Evolutionary conservation across 2,888 invertebrate species (phyloP), one percentile per base, ranked within the genome.

Genomic region (Orchesellides sinensis): DNA sequence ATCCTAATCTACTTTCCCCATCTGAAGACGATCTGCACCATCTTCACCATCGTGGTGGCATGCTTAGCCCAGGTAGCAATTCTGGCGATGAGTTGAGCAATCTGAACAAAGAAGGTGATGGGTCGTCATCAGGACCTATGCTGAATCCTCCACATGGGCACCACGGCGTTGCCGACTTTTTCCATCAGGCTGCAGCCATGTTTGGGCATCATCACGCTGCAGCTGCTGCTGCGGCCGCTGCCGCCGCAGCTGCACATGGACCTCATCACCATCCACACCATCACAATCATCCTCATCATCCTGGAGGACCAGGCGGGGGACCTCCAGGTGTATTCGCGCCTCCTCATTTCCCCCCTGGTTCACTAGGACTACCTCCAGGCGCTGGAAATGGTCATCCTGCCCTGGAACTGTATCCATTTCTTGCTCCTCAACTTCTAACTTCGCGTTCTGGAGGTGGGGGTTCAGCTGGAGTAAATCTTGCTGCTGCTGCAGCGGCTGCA

Each of bases 181-280:
- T 88, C 61, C 84, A 86, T 69, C 84, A 83, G 61, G 84, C 85
- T 27, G 87, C 87, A 17, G 87, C 85, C 49, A 80, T 83, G 77
- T 83, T 85, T 54, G 80, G 80, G n/a, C 83, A 83, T 72, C 85
- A 85, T 61, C 78, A 82, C 69, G 74, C 82, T 17, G 74, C 73
- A 23, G 73, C 74, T 40, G 74, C 74, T 19, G 82, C 82, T 6
- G 81, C 81, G 1, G 82, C 81, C 0, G 81, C 81, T 0, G 81
- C 82, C 3, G 82, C 72, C 1, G 65, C 85, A 0, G 84, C 79
- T 4, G 69, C 81, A 2, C 78, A 81, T 56, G 74, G 78, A 27
- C 86, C 84, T 75, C 85, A 79, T 78, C 84, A 84, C 19, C 79
- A 54, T 32, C 86, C 78, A 59, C 84, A 79, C 59, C 73, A 59